A percentile compares a stretch with the other conserved stretches of the same genome.
These are phyloP conservation scores for Porites australiensis DNA, from an alignment of 64 coral and sea anemone genomes.

Conservation along the genomic window DNA sequence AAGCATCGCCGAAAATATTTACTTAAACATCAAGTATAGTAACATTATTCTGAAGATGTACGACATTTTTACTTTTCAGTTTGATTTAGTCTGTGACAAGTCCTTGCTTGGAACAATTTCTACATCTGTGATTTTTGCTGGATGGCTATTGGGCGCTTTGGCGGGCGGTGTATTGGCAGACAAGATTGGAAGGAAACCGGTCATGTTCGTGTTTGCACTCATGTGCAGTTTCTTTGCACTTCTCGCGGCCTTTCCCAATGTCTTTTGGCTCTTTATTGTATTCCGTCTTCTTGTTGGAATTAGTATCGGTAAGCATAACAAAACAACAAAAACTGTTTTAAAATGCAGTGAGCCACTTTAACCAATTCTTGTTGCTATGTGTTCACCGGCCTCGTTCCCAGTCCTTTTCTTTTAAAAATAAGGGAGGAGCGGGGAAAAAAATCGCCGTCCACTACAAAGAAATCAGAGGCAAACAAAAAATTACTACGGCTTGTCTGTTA, in stretches of 20 bases:
- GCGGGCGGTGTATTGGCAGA: slow-evolving; percentile 42
- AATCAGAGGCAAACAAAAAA: no score
- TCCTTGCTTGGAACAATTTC: slow-evolving; percentile 44
- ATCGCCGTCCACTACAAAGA: no score
- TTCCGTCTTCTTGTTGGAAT: slow-evolving; percentile 57
- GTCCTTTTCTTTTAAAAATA: no score
- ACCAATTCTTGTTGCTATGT: not conserved
- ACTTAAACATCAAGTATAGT: no score
- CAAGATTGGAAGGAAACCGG: slow-evolving; percentile 59
- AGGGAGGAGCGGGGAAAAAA: no score
- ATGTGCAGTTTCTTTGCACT: not conserved
- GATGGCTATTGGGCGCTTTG: slow-evolving; percentile 41
- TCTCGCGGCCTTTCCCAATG: slow-evolving; percentile 44
- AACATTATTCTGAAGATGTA: not conserved
- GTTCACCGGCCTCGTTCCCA: not conserved
- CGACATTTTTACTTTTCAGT: not conserved
- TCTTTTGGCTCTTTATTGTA: slow-evolving; percentile 61
- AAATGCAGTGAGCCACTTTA: not conserved
- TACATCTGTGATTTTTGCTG: slow-evolving; percentile 44
- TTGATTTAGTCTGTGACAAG: slow-evolving; percentile 66
- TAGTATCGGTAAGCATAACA: slow-evolving; percentile 45
- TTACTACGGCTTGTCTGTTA: no score
- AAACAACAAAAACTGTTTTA: not conserved
- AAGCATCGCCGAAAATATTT: no score
- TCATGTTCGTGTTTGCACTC: slow-evolving; percentile 23